These are phyloP conservation scores for Acropternis orthonyx DNA, from an alignment of 2,797 vertebrate species.

Conservation along the genomic window DNA sequence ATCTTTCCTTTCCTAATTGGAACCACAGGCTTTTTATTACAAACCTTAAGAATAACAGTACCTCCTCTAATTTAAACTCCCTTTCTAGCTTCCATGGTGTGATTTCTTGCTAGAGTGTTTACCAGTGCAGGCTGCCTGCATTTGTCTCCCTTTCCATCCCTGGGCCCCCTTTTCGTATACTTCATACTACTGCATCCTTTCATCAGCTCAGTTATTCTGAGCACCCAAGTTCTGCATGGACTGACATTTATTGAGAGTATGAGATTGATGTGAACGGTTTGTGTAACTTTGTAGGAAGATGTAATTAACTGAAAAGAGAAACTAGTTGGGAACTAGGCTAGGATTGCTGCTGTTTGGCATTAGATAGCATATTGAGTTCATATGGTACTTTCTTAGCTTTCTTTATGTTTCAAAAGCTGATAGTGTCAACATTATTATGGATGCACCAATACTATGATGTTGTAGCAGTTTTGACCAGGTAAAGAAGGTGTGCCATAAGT, in stretches of 20 bases:
- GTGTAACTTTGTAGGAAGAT: background rate
- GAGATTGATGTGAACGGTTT: background rate
- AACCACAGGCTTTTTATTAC: conserved; percentile 60
- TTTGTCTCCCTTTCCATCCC: background rate
- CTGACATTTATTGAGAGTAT: background rate
- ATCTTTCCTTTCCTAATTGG: conserved; percentile 66
- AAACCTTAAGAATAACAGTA: conserved; percentile 44
- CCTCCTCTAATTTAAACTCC: conserved; percentile 21
- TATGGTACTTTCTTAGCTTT: background rate
- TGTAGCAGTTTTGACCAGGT: background rate
- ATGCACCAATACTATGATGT: background rate
- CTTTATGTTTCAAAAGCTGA: background rate
- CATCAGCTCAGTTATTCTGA: background rate
- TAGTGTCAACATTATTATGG: background rate
- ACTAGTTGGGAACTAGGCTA: background rate
- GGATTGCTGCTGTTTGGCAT: background rate
- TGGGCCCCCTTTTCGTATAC: background rate
- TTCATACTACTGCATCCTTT: background rate
- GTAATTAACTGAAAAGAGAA: background rate
- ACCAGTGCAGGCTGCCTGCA: background rate
- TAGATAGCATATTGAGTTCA: background rate
- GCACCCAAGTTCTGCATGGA: background rate
- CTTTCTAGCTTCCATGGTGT: background rate
- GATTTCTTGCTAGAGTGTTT: background rate
- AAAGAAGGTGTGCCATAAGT: background rate